Evolutionary conservation across 2,797 vertebrate species (phyloP), one percentile per base, ranked within the genome.

Genomic region (Enteromius unitaeniatus): DNA sequence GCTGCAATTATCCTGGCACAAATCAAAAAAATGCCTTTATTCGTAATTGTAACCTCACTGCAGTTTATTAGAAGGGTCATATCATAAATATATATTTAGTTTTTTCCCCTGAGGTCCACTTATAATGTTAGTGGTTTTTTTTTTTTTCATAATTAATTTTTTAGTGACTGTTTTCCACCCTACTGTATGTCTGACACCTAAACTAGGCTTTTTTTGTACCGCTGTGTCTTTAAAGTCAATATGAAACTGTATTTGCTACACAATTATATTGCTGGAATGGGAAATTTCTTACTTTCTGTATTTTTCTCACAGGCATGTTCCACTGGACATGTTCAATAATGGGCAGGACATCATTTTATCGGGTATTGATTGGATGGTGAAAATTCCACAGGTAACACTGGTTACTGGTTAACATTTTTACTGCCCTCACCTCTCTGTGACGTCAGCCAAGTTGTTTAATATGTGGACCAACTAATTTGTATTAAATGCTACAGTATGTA

Each of bases 1-100:
- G 62, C 62, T 62, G 82, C 78, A 86, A 86, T 86, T 86, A 86
- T 78, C 65, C 70, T 9, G 75, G 64, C 40, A 70, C 40, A 21
- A 70, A 28, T 69, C 8, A 58, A 28, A 77, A 72, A 76, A n/a
- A 47, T 2, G 11, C 2, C 17, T 83, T n/a, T 51, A 58, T 40
- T 67, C 23, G 2, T 77, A 68, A 77, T 68, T 83, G 62, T 83
- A 68, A 68, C 73, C 73, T 83, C 37, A 26, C 8, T 73, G 37
- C 37, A 58, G 28, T 81, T 55, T 77, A 68, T 68, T 58, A 83
- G 67, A 75, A 31, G 45, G 42, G 23, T 67, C 72, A 37, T 42
- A 42, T 37, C 42, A 45, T 74, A 26, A 40, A 76, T 76, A 31
- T 28, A 74, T 53, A 78, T 65, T 53, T 49, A 40, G 21, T 70